Percentiles rank a stretch among this genome's conserved stretches.
Evolutionary conservation across 2,888 invertebrate species (phyloP).

Genomic region (Erpobdella octoculata): DNA sequence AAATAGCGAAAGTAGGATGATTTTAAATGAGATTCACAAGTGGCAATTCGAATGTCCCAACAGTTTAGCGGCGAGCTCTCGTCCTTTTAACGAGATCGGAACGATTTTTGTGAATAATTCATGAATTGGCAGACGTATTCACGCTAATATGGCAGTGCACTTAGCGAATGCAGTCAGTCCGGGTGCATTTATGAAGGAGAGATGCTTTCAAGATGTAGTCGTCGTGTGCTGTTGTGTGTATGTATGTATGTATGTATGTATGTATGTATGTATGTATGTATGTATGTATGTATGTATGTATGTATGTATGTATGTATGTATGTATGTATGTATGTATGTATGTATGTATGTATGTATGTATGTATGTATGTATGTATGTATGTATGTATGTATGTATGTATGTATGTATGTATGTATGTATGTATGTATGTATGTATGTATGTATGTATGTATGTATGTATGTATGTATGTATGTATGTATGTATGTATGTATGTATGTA

Average conservation of each 20-base stretch:
- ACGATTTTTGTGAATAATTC: no score
- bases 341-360: constrained; percentile 11
- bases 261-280: constrained; percentile 29
- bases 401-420: constrained; percentile 9
- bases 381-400: constrained; percentile 8
- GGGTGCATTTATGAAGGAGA: not conserved
- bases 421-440: constrained; percentile 10
- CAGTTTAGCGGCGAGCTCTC: no score
- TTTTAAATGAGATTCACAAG: no score
- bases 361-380: constrained; percentile 11
- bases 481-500: not conserved
- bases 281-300: constrained; percentile 11
- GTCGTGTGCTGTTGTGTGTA: no score
- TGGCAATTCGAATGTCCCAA: no score
- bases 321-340: constrained; percentile 11
- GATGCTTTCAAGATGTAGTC: not conserved
- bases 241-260: constrained; percentile 1
- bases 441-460: not conserved
- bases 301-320: constrained; percentile 11
- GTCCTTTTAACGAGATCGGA: no score
- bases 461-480: not conserved
- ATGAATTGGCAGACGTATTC: not conserved
- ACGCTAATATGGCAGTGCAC: not conserved
- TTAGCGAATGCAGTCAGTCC: not conserved
- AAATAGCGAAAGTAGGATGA: no score